A percentile compares a stretch with the other conserved stretches of the same genome.
These are phyloP conservation scores for Channa argus DNA, from an alignment of 2,113 vertebrate species.

Conservation along the genomic window DNA sequence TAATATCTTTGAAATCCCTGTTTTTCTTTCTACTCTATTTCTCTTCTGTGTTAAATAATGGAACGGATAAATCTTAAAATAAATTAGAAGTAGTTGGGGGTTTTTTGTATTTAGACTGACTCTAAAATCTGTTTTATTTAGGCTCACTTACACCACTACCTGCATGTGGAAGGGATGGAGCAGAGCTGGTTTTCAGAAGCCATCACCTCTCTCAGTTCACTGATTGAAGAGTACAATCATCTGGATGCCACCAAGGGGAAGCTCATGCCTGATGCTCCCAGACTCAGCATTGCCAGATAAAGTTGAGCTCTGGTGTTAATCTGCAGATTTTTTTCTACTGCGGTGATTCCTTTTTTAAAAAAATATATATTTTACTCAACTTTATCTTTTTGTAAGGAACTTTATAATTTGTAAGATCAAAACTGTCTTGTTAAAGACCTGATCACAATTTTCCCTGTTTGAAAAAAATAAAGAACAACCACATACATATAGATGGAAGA, in stretches of 20 bases:
- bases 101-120: neutral
- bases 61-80: no score
- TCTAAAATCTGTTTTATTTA: constrained; percentile 46
- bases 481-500: no score
- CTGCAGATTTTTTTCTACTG: neutral
- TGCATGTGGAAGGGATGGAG: constrained; percentile 93
- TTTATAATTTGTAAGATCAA: constrained; percentile 39
- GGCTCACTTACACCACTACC: constrained; percentile 97
- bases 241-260: constrained; percentile 84
- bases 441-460: no score
- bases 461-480: no score
- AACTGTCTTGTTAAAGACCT: no score
- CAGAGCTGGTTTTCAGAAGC: constrained; percentile 90
- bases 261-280: constrained; percentile 78
- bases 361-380: constrained; percentile 12
- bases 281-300: constrained; percentile 87
- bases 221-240: constrained; percentile 91
- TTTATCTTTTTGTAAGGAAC: constrained; percentile 18
- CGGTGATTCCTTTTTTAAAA: no score
- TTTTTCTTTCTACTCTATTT: neutral
- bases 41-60: no score
- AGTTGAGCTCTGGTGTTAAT: constrained; percentile 5
- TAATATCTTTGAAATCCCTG: no score
- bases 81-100: no score
- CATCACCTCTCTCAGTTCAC: constrained; percentile 84